phyloP scores from a whole-genome alignment of 1,140 invertebrate species.

The Reticulitermes speratus region DNA sequence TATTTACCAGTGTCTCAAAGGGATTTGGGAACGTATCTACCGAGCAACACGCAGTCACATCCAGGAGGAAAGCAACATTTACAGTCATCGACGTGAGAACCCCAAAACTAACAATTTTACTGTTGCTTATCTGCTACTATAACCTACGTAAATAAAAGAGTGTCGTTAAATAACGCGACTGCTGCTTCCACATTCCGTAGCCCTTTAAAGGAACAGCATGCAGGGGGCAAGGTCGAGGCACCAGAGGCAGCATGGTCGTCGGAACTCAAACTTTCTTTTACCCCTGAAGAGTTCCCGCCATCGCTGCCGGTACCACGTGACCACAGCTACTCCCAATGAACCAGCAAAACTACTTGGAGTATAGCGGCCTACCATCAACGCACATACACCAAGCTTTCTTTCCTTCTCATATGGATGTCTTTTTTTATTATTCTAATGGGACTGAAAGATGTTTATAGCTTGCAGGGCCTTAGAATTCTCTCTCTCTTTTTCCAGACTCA shows the following conservation, averaged over 20 bases:
- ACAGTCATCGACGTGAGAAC: too few species aligned
- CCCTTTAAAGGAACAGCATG: neutral
- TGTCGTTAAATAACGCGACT: neutral
- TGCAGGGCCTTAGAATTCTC: neutral
- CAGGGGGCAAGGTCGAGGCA: neutral
- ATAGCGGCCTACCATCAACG: neutral
- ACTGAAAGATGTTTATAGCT: conserved; percentile 17
- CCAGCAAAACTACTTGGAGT: conserved; percentile 15
- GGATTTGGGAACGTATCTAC: too few species aligned
- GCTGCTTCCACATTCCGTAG: neutral
- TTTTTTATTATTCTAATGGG: conserved; percentile 19
- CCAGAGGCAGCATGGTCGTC: neutral
- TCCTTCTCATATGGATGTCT: neutral
- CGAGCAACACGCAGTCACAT: too few species aligned
- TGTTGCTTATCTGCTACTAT: too few species aligned
- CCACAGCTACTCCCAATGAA: neutral
- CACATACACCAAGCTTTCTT: neutral
- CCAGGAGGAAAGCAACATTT: too few species aligned
- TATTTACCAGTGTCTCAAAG: too few species aligned
- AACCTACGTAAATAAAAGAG: too few species aligned
- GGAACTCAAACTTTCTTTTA: conserved; percentile 9
- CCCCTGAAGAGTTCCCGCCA: neutral
- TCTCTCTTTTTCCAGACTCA: neutral
- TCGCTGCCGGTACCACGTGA: neutral
- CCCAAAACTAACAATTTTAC: too few species aligned